Conservation (phyloP, 2,113 vertebrate genomes). For the Plecotus auritus region DNA sequence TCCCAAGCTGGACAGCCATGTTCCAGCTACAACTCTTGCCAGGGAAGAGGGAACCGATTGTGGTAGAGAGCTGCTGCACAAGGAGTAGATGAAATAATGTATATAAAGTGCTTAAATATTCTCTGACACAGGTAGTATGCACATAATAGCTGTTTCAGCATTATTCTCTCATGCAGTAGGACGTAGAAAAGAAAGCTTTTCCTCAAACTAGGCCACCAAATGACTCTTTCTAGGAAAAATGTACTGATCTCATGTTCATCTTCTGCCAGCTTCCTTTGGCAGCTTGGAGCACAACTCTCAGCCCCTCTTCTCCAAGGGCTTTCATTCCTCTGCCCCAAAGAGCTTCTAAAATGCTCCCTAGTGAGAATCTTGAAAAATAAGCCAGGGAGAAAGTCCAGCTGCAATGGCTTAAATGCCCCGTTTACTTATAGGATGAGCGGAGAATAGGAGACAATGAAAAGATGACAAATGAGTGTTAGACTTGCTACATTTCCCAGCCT, state of each 20-base stretch:
- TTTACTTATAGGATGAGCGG: not conserved
- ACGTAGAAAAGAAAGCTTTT: slow-evolving; percentile 37
- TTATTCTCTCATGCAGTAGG: not conserved
- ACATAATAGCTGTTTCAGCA: not conserved
- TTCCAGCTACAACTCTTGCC: not conserved
- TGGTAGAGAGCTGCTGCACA: not conserved
- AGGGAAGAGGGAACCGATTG: not conserved
- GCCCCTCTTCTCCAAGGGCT: not conserved
- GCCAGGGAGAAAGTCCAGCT: not conserved
- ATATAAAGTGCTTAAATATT: not conserved
- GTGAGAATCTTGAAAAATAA: not conserved
- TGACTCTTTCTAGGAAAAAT: slow-evolving; percentile 56
- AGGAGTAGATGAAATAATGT: not conserved
- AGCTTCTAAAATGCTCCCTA: not conserved
- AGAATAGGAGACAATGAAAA: slow-evolving; percentile 2
- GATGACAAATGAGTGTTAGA: not conserved
- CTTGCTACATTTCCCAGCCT: not conserved
- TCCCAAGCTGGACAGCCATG: not conserved
- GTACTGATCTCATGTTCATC: slow-evolving; percentile 30
- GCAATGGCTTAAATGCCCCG: not conserved
- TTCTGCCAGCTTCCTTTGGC: slow-evolving; percentile 42
- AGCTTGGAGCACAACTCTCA: not conserved
- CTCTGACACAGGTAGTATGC: not conserved
- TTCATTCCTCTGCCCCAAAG: not conserved
- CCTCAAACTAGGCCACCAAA: not conserved